These are phyloP conservation scores for Steinernema scapterisci DNA, from an alignment of 2,888 invertebrate genomes.

Conservation along the genomic window DNA sequence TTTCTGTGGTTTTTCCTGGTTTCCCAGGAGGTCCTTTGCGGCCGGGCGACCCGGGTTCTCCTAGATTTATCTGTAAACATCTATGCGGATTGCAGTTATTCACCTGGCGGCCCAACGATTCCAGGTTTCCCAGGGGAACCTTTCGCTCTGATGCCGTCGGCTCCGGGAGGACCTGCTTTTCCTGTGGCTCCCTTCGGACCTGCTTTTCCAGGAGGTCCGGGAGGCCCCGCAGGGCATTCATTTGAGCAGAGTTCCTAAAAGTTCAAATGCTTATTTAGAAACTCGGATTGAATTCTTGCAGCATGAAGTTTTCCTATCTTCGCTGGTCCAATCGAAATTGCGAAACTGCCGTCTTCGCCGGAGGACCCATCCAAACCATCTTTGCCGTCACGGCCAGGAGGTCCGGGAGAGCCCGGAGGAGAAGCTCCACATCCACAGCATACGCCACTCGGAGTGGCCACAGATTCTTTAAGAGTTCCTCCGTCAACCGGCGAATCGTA, in stretches of 20 bases:
- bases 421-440: conserved; percentile 24
- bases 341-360: conserved; percentile 8
- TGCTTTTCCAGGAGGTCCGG: conserved; percentile 33
- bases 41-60: conserved; percentile 18
- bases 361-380: neutral
- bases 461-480: neutral
- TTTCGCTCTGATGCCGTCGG: conserved; percentile 33
- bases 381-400: conserved; percentile 14
- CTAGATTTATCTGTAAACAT: too few relatives aligned
- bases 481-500: conserved; percentile 43
- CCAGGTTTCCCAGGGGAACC: conserved; percentile 37
- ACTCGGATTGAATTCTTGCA: neutral
- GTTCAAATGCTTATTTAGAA: neutral
- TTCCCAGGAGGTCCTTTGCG: neutral
- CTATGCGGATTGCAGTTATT: too few relatives aligned
- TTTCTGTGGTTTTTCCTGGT: neutral
- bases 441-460: neutral
- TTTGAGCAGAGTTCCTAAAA: neutral
- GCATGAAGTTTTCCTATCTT: neutral
- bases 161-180: conserved; percentile 18
- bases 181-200: conserved; percentile 34
- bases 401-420: conserved; percentile 3
- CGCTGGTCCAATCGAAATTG: neutral
- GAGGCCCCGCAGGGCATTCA: conserved; percentile 30
- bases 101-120: conserved; percentile 21